Evolutionary conservation across 2,113 vertebrate genomes (phyloP), one percentile per base, ranked within the genome.

Genomic region (Sinocyclocheilus anshuiensis): DNA sequence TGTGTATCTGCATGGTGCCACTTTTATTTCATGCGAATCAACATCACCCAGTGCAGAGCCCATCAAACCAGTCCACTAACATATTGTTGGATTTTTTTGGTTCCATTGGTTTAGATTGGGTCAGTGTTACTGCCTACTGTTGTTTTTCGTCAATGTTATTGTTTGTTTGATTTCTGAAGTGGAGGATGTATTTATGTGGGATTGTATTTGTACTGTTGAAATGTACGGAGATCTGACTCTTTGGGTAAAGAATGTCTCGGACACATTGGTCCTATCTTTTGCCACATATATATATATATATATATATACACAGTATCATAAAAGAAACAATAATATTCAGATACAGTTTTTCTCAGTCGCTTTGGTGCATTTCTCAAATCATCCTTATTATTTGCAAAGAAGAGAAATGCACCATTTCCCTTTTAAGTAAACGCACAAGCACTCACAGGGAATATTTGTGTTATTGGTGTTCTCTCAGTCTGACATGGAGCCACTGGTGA

Each of bases 121-220:
- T 83, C 63, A 85, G 72, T 87, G 57, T 87, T 85, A 69, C 86
- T 50, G 59, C 77, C 39, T 81, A 33, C 74, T 84, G 39, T 84
- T 24, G 5, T 86, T 87, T 24, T 65, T 89, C 4, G 36, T 85
- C 20, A 26, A 48, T 76, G 33, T 45, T 45, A 45, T 45, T 2
- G 10, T 75, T 76, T 76, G 18, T 24, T 39, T 18, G 36, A 20
- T 61, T 36, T 48, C 24, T 59, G 15, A 75, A 80, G 67, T 76
- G 42, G 48, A 57, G 83, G 83, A 85, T 55, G 82, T 90, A 87
- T 90, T 88, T 87, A 87, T 85, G 79, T 65, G 77, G 83, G 87
- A 86, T 75, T 90, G 84, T 89, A 90, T 88, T 90, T 86, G 87
- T 88, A 84, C 33, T 74, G 69, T 67, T 29, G 72, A 82, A 42